Evolutionary conservation across 2,113 vertebrate genomes (phyloP).

Genomic region (Halcyon malimbica): DNA sequence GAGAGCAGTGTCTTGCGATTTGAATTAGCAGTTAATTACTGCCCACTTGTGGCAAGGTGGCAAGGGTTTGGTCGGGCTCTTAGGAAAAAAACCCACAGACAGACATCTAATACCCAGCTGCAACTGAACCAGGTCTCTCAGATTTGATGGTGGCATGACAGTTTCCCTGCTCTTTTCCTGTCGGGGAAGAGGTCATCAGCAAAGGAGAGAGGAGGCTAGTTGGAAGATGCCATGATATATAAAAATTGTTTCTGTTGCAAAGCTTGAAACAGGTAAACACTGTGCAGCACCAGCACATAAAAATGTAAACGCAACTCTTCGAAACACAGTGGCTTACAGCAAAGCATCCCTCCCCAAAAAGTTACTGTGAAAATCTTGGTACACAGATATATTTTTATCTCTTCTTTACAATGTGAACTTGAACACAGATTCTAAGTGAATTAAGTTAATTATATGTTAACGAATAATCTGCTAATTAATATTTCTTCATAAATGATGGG

Average conservation of each 20-base stretch:
- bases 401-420: neutral
- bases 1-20: neutral
- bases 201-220: neutral
- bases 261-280: neutral
- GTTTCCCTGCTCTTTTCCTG: neutral
- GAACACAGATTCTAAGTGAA: neutral
- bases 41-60: constrained; percentile 4
- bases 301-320: neutral
- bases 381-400: neutral
- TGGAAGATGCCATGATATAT: neutral
- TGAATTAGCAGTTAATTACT: constrained; percentile 13
- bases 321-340: neutral
- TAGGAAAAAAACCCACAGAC: neutral
- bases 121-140: neutral
- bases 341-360: neutral
- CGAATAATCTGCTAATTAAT: neutral
- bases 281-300: neutral
- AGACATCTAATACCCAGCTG: neutral
- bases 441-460: neutral
- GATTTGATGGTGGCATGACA: accelerated
- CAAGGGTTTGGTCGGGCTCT: neutral
- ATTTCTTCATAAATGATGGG: neutral
- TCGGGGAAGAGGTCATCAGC: neutral
- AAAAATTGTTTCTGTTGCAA: neutral
- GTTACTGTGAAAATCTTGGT: neutral